phyloP scores from a whole-genome alignment of 2,888 invertebrate genomes.

The Sinotaia quadrata region DNA sequence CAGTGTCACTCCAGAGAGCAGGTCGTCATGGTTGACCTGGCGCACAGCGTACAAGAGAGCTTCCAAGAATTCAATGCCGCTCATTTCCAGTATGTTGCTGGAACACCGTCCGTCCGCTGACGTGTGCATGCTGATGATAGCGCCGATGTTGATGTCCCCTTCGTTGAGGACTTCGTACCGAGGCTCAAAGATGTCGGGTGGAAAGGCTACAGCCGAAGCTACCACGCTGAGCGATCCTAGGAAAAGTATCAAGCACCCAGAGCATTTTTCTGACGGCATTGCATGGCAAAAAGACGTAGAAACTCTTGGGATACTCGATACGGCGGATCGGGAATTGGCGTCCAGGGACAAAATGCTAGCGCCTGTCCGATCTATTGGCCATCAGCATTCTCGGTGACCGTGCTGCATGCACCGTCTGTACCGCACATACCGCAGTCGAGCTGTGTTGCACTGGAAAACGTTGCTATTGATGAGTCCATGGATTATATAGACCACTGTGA shows the following conservation, averaged over 20 bases:
- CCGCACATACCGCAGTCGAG: too few species aligned
- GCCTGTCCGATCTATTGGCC: too few species aligned
- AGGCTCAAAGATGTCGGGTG: slow-evolving; percentile 40
- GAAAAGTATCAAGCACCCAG: background rate
- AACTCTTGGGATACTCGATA: too few species aligned
- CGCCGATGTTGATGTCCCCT: slow-evolving; percentile 52
- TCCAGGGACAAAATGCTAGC: too few species aligned
- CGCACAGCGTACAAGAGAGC: slow-evolving; percentile 48
- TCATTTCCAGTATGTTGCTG: slow-evolving; percentile 29
- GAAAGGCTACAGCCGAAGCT: slow-evolving; percentile 26
- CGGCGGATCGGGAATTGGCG: too few species aligned
- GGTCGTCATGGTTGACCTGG: slow-evolving; percentile 44
- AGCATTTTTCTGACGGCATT: background rate
- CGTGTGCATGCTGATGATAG: slow-evolving; percentile 49
- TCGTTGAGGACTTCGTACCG: slow-evolving; percentile 24
- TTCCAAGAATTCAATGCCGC: slow-evolving; percentile 45
- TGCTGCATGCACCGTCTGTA: too few species aligned
- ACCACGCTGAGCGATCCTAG: background rate
- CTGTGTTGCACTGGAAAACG: too few species aligned
- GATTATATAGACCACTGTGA: too few species aligned
- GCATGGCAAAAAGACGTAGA: background rate
- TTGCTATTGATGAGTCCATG: too few species aligned
- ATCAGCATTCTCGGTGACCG: too few species aligned
- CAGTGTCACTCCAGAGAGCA: slow-evolving; percentile 46
- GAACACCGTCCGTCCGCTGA: slow-evolving; percentile 38